Conservation (phyloP, 2,113 vertebrate genomes). For the human region GRCh38 chr19:5599001-5599500, state of each 20-base stretch:
- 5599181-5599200: neutral
- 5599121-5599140: neutral
- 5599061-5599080: neutral
- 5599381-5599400: neutral
- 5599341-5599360: neutral
- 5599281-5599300: neutral
- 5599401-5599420: neutral
- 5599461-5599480: neutral
- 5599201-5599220: neutral
- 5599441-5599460: neutral
- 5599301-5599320: neutral
- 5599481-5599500: neutral
- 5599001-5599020: neutral
- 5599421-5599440: neutral
- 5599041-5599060: fast-evolving
- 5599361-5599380: neutral
- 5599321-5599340: neutral
- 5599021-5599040: neutral
- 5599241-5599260: neutral
- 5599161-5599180: no score
- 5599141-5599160: neutral
- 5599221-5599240: neutral
- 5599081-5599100: neutral
- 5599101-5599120: neutral
- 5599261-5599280: neutral